Conservation (phyloP, 2,888 invertebrate genomes). For the Cancer borealis region DNA sequence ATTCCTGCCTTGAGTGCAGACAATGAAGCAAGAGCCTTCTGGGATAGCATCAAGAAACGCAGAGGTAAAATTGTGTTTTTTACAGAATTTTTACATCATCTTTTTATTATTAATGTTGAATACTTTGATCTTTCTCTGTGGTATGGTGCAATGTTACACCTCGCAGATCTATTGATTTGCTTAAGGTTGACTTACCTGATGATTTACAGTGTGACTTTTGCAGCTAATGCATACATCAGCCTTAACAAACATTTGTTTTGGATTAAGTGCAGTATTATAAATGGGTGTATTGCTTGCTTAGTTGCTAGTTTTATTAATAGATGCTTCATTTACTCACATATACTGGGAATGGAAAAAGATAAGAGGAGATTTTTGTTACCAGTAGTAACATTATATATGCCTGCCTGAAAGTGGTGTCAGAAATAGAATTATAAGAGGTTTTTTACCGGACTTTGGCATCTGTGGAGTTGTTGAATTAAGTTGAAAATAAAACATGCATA, state of each 20-base stretch:
- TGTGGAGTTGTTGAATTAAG: background rate
- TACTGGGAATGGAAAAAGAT: background rate
- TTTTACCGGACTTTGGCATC: background rate
- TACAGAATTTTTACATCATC: conserved; percentile 36
- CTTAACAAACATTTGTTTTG: no score
- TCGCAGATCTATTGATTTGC: no score
- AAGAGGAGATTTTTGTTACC: background rate
- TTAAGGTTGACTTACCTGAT: no score
- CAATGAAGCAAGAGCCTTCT: conserved; percentile 89
- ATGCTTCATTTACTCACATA: background rate
- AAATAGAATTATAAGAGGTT: background rate
- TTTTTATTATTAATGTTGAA: background rate
- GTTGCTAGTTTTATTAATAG: background rate
- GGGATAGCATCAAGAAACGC: conserved; percentile 89
- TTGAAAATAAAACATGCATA: background rate
- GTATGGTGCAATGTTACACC: background rate
- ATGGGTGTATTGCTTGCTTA: background rate
- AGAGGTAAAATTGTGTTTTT: conserved; percentile 83
- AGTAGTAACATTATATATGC: background rate
- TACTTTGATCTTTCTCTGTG: background rate
- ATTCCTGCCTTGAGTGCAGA: conserved; percentile 87
- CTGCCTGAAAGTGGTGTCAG: background rate
- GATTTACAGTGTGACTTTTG: no score
- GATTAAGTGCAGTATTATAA: no score
- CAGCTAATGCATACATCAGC: no score